These are phyloP conservation scores for Entomobrya proxima DNA, from an alignment of 2,888 invertebrate genomes.

Conservation along the genomic window DNA sequence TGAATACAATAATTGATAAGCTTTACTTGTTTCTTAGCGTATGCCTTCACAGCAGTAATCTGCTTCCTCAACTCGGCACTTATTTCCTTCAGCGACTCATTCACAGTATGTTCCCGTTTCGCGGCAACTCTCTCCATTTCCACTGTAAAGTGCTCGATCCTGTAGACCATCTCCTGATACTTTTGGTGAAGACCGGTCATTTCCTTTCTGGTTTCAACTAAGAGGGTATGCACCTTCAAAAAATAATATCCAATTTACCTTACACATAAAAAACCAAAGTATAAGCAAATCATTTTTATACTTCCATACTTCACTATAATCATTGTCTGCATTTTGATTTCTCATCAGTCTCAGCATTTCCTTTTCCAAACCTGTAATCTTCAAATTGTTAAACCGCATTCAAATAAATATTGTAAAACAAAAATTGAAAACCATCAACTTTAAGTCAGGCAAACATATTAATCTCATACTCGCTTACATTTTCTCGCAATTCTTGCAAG, in stretches of 20 bases:
- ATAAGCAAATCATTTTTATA: background rate
- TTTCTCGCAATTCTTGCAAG: constrained; percentile 37
- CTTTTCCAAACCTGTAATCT: constrained; percentile 52
- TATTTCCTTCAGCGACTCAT: constrained; percentile 39
- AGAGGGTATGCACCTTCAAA: constrained; percentile 54
- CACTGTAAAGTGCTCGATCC: constrained; percentile 39
- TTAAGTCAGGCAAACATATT: no score
- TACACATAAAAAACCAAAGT: background rate
- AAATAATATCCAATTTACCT: background rate
- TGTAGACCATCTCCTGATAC: constrained; percentile 50
- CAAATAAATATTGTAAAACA: background rate
- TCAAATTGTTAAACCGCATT: background rate
- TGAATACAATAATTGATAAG: no score
- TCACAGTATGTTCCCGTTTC: constrained; percentile 39
- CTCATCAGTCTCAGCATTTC: constrained; percentile 10
- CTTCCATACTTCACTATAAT: constrained; percentile 19
- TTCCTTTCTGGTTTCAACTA: constrained; percentile 42
- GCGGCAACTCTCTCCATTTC: constrained; percentile 47
- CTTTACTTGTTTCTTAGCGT: constrained; percentile 43
- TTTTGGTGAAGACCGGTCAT: constrained; percentile 39
- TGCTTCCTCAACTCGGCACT: constrained; percentile 23
- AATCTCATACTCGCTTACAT: constrained; percentile 44
- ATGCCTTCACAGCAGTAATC: constrained; percentile 34
- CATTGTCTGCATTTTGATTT: constrained; percentile 4
- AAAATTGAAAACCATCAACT: constrained; percentile 23